Percentiles rank a stretch among this genome's conserved stretches.
These are phyloP conservation scores for Ecdyonurus torrentis DNA, from an alignment of 2,888 invertebrate species.

Conservation along the genomic window DNA sequence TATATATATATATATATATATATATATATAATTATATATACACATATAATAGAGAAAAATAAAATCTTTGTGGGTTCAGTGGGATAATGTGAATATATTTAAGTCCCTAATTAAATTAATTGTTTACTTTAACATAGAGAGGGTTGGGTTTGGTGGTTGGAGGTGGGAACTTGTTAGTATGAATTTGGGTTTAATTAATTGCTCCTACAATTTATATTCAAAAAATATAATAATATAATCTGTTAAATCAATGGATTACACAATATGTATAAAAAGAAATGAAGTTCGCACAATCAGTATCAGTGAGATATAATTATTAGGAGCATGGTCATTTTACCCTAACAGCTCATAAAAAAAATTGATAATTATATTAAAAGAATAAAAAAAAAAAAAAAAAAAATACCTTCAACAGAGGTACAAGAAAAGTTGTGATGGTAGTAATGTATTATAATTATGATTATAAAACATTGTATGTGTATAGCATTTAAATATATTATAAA, in stretches of 20 bases:
- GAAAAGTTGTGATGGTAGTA: background rate
- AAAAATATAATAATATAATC: background rate
- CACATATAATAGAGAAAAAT: too few species aligned
- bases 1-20: too few species aligned
- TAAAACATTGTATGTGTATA: background rate
- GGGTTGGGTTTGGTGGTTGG: too few species aligned
- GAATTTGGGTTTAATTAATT: background rate
- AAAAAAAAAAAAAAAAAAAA: too few species aligned
- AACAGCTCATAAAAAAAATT: background rate
- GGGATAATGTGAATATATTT: too few species aligned
- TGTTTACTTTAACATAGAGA: too few species aligned
- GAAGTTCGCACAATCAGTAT: background rate
- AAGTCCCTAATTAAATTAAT: too few species aligned
- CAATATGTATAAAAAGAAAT: background rate
- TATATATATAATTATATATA: too few species aligned
- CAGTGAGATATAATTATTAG: background rate
- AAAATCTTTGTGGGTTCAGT: too few species aligned
- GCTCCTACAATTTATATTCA: background rate
- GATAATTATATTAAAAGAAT: background rate
- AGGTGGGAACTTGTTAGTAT: background rate
- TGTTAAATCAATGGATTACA: background rate
- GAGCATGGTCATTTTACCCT: background rate
- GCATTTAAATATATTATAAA: background rate
- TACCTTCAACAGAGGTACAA: background rate
- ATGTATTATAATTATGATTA: background rate